Conservation (phyloP, 2,797 vertebrate genomes). For the Varecia variegata region DNA sequence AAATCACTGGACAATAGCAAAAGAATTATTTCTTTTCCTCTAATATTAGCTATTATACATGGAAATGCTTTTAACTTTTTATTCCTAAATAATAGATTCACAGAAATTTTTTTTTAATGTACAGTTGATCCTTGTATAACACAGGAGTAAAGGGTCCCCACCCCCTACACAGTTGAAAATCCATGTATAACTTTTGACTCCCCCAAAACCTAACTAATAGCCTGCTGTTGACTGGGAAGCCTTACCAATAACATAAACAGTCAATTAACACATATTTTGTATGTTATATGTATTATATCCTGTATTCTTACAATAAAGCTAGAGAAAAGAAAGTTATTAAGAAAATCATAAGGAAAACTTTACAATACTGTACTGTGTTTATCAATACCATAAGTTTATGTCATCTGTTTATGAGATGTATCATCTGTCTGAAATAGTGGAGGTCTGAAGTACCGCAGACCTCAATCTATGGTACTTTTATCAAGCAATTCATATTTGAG, state of each 20-base stretch:
- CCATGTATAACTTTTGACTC: background rate
- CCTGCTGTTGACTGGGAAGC: background rate
- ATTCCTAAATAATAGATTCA: background rate
- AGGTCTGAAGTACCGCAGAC: background rate
- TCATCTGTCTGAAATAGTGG: background rate
- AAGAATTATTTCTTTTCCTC: background rate
- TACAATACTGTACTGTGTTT: background rate
- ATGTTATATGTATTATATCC: background rate
- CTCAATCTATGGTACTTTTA: background rate
- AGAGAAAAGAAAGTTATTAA: background rate
- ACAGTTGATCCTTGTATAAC: background rate
- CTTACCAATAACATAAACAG: background rate
- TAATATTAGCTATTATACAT: background rate
- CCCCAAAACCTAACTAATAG: background rate
- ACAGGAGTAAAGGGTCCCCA: background rate
- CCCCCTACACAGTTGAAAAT: background rate
- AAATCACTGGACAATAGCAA: background rate
- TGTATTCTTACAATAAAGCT: background rate
- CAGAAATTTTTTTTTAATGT: background rate
- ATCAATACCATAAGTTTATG: background rate
- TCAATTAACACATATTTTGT: background rate
- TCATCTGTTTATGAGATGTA: background rate
- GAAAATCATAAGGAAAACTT: background rate
- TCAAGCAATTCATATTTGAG: background rate
- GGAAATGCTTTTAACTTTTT: background rate